Evolutionary conservation across 1,140 invertebrate genomes (phyloP).

Genomic region (Zaprionus kolodkinae): DNA sequence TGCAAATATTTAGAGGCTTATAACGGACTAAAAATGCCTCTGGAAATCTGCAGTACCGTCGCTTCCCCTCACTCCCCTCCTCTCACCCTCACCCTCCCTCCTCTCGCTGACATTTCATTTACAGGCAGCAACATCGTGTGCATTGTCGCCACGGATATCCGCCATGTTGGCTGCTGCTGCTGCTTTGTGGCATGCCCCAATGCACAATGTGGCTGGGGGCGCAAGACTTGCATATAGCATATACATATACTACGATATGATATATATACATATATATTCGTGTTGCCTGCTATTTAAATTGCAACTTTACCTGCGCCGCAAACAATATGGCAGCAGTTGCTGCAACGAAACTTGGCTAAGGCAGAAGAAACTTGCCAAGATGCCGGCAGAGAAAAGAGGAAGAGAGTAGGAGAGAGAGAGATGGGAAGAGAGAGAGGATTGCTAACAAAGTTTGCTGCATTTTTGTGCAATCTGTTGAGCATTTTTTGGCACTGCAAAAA

Average conservation of each 20-base stretch:
- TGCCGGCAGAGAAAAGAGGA: conserved; percentile 4
- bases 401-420: too few relatives aligned
- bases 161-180: conserved; percentile 66
- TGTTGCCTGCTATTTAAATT: conserved; percentile 70
- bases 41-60: not conserved
- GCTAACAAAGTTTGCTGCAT: conserved; percentile 48
- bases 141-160: conserved; percentile 78
- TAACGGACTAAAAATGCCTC: not conserved
- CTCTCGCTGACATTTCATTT: conserved; percentile 7
- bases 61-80: not conserved
- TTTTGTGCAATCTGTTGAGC: conserved; percentile 73
- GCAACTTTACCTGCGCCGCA: conserved; percentile 63
- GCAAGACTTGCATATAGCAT: not conserved
- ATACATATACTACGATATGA: not conserved
- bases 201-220: conserved; percentile 49
- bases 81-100: not conserved
- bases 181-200: conserved; percentile 42
- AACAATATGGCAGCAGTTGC: conserved; percentile 66
- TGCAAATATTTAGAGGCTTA: conserved; percentile 11
- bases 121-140: conserved; percentile 46
- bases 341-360: conserved; percentile 63
- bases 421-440: too few relatives aligned
- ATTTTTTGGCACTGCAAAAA: conserved; percentile 7
- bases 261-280: not conserved
- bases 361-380: conserved; percentile 51